Base-by-base conservation (phyloP, 2,797 vertebrate genomes). In the Enteromius treurensis region DNA sequence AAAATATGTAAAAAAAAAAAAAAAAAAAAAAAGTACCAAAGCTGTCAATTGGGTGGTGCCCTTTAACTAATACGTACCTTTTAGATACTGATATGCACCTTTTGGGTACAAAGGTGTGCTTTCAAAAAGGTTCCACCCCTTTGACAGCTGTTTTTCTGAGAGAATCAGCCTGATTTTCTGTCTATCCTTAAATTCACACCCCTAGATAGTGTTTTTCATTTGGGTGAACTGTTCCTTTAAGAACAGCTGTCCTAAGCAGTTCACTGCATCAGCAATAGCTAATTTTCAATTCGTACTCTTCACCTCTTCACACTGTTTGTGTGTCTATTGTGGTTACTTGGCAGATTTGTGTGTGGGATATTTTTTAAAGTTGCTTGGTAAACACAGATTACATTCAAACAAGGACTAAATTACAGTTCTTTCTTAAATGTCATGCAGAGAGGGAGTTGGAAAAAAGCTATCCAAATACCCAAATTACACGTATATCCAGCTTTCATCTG, bases 311-410 rank as follows among this genome's bases (percentile, higher is more conserved):
- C 55, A 60, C 37, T 45, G 8, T 23, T 45, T 26, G 37, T 80
- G 65, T 29, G 62, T 65, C 5, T 58, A 19, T 42, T 70, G 67
- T 58, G 32, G 37, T 29, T 42, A 42, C 23, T 79, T 29, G 51
- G 19, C 51, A 32, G 49, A 42, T 71, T 60, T 51, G 29, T 64
- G 23, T 65, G n/a, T 51, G 29, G 71, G 51, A 53, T 53, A 23
- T 40, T 19, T 40, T 40, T 40, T 9, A 74, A 19, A 5, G 42
- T 51, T 37, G 15, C 70, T 73, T 23, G 11, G 69, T 64, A 74
- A 73, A 62, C 58, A 71, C 10, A 62, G 21, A 74, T 74, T 64
- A 49, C 7, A 73, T 81, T 73, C n/a, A 42, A 77, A 77, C 10
- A 29, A 64, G 15, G 9, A 62, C 5, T 37, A 73, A 62, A 65